Evolutionary conservation across 2,888 invertebrate species (phyloP).

Genomic region (Cosmopolites sordidus): DNA sequence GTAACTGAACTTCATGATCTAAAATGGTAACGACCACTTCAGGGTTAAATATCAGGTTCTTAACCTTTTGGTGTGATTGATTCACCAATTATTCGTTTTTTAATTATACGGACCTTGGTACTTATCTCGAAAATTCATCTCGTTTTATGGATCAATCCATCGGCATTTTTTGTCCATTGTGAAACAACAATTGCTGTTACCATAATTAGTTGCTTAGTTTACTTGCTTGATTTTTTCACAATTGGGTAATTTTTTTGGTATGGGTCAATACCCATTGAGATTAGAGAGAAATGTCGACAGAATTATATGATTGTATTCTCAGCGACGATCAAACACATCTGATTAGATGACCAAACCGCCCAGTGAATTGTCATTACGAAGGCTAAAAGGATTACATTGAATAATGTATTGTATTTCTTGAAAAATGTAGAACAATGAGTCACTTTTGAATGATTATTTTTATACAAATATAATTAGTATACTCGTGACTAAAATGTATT

Average conservation of each 20-base stretch:
- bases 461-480: no score
- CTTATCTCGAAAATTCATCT: slow-evolving; percentile 8
- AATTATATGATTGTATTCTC: no score
- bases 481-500: no score
- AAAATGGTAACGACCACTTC: slow-evolving; percentile 12
- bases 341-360: no score
- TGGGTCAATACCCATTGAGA: slow-evolving; percentile 11
- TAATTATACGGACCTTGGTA: slow-evolving; percentile 3
- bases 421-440: no score
- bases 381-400: no score
- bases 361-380: no score
- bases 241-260: slow-evolving; percentile 4
- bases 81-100: slow-evolving; percentile 7
- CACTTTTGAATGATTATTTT: no score
- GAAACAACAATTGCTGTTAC: slow-evolving; percentile 3
- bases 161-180: slow-evolving; percentile 7
- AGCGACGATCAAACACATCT: no score
- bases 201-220: slow-evolving; percentile 1
- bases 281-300: no score
- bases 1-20: neutral
- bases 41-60: slow-evolving; percentile 8
- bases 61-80: slow-evolving; percentile 12
- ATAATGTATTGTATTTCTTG: no score
- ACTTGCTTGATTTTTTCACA: slow-evolving; percentile 1
- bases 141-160: slow-evolving; percentile 5